phyloP scores from a whole-genome alignment of 2,797 vertebrate species.

The Hydrocynus forskahlii region DNA sequence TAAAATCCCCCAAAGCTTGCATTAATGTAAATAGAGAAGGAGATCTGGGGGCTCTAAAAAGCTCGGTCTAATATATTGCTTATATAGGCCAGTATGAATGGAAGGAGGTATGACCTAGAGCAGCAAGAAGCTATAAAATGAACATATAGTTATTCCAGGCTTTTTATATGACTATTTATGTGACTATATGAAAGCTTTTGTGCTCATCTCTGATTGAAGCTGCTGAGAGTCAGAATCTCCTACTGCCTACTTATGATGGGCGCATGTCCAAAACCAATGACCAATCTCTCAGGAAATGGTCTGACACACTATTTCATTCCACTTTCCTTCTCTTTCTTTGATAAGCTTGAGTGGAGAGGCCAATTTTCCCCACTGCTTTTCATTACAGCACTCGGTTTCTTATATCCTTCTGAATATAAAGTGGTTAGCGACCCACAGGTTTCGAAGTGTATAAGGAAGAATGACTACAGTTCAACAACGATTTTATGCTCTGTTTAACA shows the following conservation, averaged over 20 bases:
- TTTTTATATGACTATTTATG: neutral
- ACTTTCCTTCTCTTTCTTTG: conserved; percentile 18
- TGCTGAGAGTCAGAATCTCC: neutral
- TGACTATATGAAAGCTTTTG: conserved; percentile 2
- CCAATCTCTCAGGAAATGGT: conserved; percentile 22
- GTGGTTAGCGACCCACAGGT: conserved; percentile 13
- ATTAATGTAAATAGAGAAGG: conserved; percentile 58
- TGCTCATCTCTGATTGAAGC: conserved; percentile 29
- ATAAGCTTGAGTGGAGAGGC: conserved; percentile 11
- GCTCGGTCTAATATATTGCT: conserved; percentile 22
- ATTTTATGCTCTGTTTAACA: conserved; percentile 44
- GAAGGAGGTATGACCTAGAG: neutral
- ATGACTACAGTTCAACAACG: conserved; percentile 2
- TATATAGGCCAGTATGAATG: neutral
- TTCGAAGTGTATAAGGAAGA: conserved; percentile 12
- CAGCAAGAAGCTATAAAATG: neutral
- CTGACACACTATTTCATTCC: conserved; percentile 19
- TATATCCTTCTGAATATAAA: conserved; percentile 10
- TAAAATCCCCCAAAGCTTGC: conserved; percentile 64
- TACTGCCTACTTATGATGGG: conserved; percentile 25
- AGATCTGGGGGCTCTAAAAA: neutral
- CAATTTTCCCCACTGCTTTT: neutral
- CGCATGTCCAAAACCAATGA: conserved; percentile 32
- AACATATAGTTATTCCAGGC: conserved; percentile 15
- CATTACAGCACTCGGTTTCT: neutral